These are phyloP conservation scores for Melipona beecheii DNA, from an alignment of 2,888 invertebrate genomes.

Conservation along the genomic window DNA sequence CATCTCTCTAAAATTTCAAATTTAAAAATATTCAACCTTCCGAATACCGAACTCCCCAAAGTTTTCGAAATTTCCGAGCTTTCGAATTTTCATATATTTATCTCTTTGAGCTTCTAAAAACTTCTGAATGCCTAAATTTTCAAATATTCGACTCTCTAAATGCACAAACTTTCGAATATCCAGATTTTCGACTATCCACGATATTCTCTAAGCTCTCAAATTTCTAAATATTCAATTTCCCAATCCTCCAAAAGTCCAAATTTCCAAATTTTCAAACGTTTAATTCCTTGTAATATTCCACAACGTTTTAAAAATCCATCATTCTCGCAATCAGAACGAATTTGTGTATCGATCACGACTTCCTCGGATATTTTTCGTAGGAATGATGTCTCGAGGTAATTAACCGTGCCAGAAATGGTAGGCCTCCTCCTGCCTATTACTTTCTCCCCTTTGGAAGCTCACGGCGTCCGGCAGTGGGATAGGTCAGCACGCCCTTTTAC, in stretches of 20 bases:
- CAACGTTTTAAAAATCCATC: not conserved
- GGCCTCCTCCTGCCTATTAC: constrained; percentile 57
- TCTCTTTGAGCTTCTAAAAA: not conserved
- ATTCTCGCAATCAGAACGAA: not conserved
- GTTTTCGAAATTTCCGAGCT: not conserved
- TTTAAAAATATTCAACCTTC: not conserved
- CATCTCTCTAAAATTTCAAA: too few species aligned
- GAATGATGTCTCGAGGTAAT: constrained; percentile 65
- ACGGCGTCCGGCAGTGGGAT: constrained; percentile 66
- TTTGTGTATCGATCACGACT: not conserved
- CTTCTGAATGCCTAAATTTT: not conserved
- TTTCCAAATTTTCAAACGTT: not conserved
- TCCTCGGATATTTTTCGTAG: constrained; percentile 35
- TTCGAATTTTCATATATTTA: not conserved
- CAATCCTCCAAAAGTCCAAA: not conserved
- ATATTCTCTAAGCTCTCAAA: not conserved
- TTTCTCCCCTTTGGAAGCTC: constrained; percentile 65
- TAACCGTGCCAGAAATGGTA: constrained; percentile 57
- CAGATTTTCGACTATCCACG: not conserved
- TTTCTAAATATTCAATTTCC: too few species aligned
- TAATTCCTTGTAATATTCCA: too few species aligned
- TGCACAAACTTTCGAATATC: not conserved
- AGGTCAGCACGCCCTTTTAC: constrained; percentile 74
- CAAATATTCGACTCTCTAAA: not conserved
- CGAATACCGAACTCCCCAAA: too few species aligned